Evolutionary conservation across 2,113 vertebrate genomes (phyloP), one percentile per base, ranked within the genome.

Genomic region (Cynocephalus volans): DNA sequence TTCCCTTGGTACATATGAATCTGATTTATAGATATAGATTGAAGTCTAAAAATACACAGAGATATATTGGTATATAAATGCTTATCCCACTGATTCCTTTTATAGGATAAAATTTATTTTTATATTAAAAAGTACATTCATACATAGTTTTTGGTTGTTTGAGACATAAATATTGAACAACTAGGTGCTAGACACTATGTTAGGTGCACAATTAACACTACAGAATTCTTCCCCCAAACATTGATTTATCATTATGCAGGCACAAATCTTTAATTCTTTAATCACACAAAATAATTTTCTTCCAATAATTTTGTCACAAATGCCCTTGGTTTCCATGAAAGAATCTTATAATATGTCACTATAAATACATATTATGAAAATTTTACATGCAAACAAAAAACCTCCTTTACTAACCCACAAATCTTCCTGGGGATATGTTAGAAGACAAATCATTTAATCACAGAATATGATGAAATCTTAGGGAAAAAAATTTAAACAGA

Each of bases 281-380:
- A 64, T 84, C 33, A 94, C 26, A 82, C 64, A 90, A 94, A 94
- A 92, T 76, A 58, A n/a, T 96, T 92, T 93, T 82, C 67, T 93
- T 65, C 33, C 33, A 87, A 96, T 92, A 98, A 96, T 80, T 94
- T 94, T 98, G 98, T 93, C 96, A 98, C 79, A 98, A 98, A 98
- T 97, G 5, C 90, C 60, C 97, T 98, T 98, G 97, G 98, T 97
- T 98, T 97, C 97, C 95, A 98, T 97, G 96, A 98, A 96, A 98
- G 75, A 96, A 98, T 96, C 85, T 97, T 98, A 97, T 96, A 95
- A 97, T 97, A 97, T 97, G 95, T 97, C 95, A 96, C 97, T 98
- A 96, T 97, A 95, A 97, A 98, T 96, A 98, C 81, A 83, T 95
- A 92, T 96, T 97, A 95, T 97, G 96, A 98, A 97, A 98, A 98